Base-by-base conservation (phyloP, 2,797 vertebrate species). In the Myotis daubentonii region DNA sequence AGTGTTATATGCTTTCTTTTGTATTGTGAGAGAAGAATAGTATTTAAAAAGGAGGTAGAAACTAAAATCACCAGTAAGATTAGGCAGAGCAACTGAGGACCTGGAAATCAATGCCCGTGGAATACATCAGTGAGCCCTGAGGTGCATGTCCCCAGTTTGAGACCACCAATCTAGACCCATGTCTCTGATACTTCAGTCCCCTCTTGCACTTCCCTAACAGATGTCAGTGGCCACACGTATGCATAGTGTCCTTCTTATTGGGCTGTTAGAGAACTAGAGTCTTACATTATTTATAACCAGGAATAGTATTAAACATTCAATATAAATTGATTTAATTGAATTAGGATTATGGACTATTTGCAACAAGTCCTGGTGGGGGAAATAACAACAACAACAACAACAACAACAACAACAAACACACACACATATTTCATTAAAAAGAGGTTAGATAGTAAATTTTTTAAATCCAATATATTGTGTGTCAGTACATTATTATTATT, bases 281-380 rank as follows among this genome's bases (percentile, higher is more conserved):
- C 47, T 89, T 60, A 68, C 65, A n/a, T 94, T 76, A 79, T 82
- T 70, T 33, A 84, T 20, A 83, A 53, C 22, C 10, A 57, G 23
- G 33, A 72, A 90, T 79, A 47, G 17, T 38, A 78, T 74, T 85
- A 90, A 83, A 91, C 2, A 65, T 71, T 84, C 68, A 93, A 36
- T 87, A 76, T 53, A 62, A 16, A 60, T 49, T 51, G 22, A 81
- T 72, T 82, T 71, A 70, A 71, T 10, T 85, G 22, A 86, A 60
- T 75, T 83, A 89, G 68, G 12, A 57, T 92, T 72, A 86, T 17
- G 28, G 20, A 66, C 16, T 12, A 60, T 88, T 92, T 82, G 7
- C 30, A 95, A 76, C 3, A 94, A 68, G 30, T 17, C 1, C 19
- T 80, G 30, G 12, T 65, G 47, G 13, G 41, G 80, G 55, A 38